Evolutionary conservation across 2,797 vertebrate genomes (phyloP), one percentile per base, ranked within the genome.

Genomic region (Taenioides sp.): DNA sequence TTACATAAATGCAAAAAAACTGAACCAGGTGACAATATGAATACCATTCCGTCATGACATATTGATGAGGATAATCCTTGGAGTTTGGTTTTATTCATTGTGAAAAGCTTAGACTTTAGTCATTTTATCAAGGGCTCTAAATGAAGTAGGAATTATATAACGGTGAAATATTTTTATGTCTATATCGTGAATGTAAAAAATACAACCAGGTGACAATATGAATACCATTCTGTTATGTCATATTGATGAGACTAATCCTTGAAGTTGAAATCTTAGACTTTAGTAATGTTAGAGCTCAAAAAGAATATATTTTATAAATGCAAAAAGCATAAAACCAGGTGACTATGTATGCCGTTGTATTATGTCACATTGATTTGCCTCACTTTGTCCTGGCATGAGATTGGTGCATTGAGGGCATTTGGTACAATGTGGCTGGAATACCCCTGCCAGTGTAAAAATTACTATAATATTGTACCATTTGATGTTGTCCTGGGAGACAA

Each of bases 401-500:
- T 12, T 58, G 55, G 10, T 58, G 55, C 55, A 14, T 54, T 6
- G 20, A n/a, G 50, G 50, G n/a, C n/a, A 14, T 22, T 47, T 16
- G 23, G 28, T 16, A 28, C 28, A 34, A 20, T 23, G 28, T 61
- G 59, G 16, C 59, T 61, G 27, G 18, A 34, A 61, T 61, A 34
- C 20, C 17, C 6, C 28, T 61, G 59, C 31, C 59, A 18, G 28
- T 18, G 7, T 61, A 61, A 64, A 52, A 64, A 52, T 20, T 14
- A 52, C 9, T 4, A 25, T 47, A 60, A 57, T 72, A 12, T 64
- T 59, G 17, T 73, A 61, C 3, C 31, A 2, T 68, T 20, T 37
- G 12, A 25, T 68, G 22, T 40, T 50, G 34, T 12, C 37, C 9
- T 1, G 2, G 18, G 67, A 63, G 57, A 79, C 73, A 43, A 22